Evolutionary conservation across 2,888 invertebrate species (phyloP), one percentile per base, ranked within the genome.

Genomic region (Agapetus fuscipes): DNA sequence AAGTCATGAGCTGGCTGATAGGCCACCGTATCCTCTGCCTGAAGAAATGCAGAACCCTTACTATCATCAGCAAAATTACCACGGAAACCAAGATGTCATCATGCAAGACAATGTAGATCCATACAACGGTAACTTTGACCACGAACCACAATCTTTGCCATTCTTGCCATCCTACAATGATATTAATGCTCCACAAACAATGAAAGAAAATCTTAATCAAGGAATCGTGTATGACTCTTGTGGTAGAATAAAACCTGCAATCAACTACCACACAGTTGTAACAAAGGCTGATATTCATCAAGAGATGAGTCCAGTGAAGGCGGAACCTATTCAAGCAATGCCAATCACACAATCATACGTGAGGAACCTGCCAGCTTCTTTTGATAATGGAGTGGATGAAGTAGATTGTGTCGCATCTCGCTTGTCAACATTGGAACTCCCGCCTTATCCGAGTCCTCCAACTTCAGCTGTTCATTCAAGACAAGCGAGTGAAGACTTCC

Each of bases 401-500:
- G 77, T 80, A 0, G 83, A 83, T 52, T 75, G 77, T 46, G 60
- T 76, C 31, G 66, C 71, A 38, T 69, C 58, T 11, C 59, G 58
- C 34, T 34, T 50, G 17, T 50, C 71, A 41, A 56, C 60, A 24
- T 52, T 74, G 17, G 82, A 83, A 35, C 36, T 83, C 39, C 88
- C 88, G 1, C 88, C 88, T 0, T 88, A 88, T 56, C 87, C 87
- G 2, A 82, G 82, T 52, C 84, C 84, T 2, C 72, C 80, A 50
- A 77, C 77, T 49, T 85, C 86, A 0, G 80, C 76, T 0, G 74
- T 80, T 37, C 89, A 89, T 59, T 89, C 88, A 2, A 68, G 89
- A 32, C 89, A 89, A 59, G 78, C 85, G 1, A 89, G 88, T 58
- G 88, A 88, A 61, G 89, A 90, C 52, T 89, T 90, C 53, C 89